Percentiles rank a stretch among this genome's conserved stretches.
Conservation (phyloP, 2,888 invertebrate genomes). For the Machimus rusticus region DNA sequence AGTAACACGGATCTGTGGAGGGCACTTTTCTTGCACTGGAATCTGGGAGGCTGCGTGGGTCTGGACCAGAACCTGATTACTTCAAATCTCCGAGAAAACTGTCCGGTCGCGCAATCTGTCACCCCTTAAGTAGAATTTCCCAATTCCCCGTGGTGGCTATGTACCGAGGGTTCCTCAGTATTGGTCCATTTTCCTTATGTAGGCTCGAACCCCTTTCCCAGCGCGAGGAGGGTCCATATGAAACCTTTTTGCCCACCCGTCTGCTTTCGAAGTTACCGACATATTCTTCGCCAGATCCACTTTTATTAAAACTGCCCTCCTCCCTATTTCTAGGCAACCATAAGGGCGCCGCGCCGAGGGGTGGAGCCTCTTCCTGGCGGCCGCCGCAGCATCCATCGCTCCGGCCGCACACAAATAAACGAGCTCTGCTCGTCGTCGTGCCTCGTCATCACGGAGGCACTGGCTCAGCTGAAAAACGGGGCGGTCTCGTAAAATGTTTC, state of each 20-base stretch:
- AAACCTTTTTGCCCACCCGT: constrained; percentile 51
- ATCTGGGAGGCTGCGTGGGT: neutral
- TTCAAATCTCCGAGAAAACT: constrained; percentile 60
- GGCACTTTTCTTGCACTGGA: neutral
- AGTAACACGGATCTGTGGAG: neutral
- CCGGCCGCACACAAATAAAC: neutral
- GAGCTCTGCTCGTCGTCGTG: neutral
- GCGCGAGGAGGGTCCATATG: constrained; percentile 48
- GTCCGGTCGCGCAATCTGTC: constrained; percentile 61
- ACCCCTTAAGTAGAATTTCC: constrained; percentile 60
- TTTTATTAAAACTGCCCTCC: constrained; percentile 52
- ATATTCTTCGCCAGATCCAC: constrained; percentile 59
- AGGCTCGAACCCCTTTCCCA: constrained; percentile 26
- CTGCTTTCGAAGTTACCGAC: constrained; percentile 63
- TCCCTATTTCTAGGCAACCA: constrained; percentile 39
- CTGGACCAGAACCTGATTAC: constrained; percentile 38
- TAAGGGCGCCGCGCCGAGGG: constrained; percentile 41
- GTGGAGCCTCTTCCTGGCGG: constrained; percentile 44
- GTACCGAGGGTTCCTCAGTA: constrained; percentile 15
- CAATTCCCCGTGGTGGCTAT: neutral
- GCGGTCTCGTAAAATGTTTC: constrained; percentile 46
- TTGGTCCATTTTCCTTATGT: neutral
- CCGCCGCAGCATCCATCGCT: neutral
- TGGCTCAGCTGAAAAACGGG: constrained; percentile 42
- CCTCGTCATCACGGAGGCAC: constrained; percentile 29